These are phyloP conservation scores for Oscheius myriophilus DNA, from an alignment of 2,888 invertebrate genomes.

Conservation along the genomic window DNA sequence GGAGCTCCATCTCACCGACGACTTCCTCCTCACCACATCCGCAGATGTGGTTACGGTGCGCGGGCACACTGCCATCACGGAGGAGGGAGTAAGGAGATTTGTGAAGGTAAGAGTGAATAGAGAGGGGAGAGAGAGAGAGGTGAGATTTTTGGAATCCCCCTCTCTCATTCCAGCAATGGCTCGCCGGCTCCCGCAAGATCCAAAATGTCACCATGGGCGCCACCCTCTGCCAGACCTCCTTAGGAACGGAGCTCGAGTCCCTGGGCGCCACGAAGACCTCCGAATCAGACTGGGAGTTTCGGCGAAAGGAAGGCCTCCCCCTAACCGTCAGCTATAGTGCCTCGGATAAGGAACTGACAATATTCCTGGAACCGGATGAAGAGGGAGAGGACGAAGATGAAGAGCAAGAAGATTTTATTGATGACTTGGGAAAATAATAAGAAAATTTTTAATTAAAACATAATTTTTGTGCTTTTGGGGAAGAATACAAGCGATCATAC, in stretches of 20 bases:
- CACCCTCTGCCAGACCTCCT: too few species aligned
- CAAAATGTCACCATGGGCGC: background rate
- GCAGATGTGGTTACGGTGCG: background rate
- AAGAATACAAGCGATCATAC: too few species aligned
- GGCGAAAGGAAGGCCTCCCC: background rate
- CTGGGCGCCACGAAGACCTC: too few species aligned
- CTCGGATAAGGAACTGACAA: background rate
- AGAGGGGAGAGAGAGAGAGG: too few species aligned
- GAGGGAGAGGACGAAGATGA: background rate
- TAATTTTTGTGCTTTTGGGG: too few species aligned
- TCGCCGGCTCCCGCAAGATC: background rate
- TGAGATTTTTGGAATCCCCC: too few species aligned
- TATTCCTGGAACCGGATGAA: background rate
- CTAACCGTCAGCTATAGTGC: background rate
- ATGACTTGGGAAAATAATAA: background rate
- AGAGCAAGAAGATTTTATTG: constrained; percentile 1
- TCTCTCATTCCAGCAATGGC: background rate
- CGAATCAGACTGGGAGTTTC: too few species aligned
- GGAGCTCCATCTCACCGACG: background rate
- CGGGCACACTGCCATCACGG: background rate
- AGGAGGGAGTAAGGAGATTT: background rate
- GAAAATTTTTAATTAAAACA: background rate
- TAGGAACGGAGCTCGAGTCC: too few species aligned
- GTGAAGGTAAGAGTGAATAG: constrained; percentile 3
- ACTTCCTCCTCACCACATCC: background rate